Conservation (phyloP, 2,888 invertebrate species). For the Cistogaster globosa region DNA sequence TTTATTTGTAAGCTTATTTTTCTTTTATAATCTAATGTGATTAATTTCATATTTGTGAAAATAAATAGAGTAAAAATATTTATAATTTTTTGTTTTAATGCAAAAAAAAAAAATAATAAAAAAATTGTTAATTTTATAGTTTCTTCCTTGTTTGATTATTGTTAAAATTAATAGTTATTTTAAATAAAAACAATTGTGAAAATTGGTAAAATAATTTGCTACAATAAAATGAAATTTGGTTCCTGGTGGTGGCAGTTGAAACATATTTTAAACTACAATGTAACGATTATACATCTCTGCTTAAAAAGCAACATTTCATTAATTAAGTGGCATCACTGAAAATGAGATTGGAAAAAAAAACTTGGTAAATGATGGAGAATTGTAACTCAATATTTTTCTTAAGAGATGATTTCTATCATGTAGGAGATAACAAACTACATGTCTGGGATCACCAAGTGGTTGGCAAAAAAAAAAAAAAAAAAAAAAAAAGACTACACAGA, state of each 20-base stretch:
- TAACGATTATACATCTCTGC: neutral
- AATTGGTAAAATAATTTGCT: neutral
- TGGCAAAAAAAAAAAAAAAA: no score
- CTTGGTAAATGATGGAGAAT: no score
- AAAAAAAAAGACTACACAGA: no score
- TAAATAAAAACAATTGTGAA: neutral
- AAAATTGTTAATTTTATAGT: conserved; percentile 28
- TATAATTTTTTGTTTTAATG: neutral
- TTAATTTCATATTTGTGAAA: conserved; percentile 63
- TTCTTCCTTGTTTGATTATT: conserved; percentile 49
- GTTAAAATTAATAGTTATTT: conserved; percentile 28
- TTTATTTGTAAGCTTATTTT: conserved; percentile 23
- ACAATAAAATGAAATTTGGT: neutral
- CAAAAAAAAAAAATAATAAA: neutral
- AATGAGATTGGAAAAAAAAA: no score
- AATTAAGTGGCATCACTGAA: no score
- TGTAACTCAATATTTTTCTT: no score
- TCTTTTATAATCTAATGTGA: conserved; percentile 50
- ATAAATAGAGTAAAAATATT: conserved; percentile 4
- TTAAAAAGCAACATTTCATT: no score
- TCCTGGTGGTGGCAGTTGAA: neutral
- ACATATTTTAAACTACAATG: neutral
- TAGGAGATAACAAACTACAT: no score
- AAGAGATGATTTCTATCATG: no score
- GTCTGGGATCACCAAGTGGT: no score